These are phyloP conservation scores for Cephonodes hylas DNA, from an alignment of 2,888 invertebrate genomes.

Conservation along the genomic window DNA sequence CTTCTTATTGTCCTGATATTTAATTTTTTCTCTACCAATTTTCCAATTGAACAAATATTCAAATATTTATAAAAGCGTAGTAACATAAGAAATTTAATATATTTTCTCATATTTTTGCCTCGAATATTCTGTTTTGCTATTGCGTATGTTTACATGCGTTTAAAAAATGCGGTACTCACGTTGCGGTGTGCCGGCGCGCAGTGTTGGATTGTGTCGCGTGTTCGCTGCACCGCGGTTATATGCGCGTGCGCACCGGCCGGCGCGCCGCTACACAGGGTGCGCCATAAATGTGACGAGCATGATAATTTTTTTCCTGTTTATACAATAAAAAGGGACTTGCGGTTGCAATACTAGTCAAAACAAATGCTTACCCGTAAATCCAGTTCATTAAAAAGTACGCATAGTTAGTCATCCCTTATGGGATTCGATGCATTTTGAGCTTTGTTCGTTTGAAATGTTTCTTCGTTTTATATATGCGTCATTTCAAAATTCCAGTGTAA, in stretches of 20 bases:
- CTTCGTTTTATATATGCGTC: neutral
- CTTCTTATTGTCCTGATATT: no score
- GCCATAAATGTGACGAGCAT: slow-evolving; percentile 32
- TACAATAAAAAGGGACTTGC: slow-evolving; percentile 16
- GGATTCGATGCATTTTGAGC: neutral
- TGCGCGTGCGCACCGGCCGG: slow-evolving; percentile 51
- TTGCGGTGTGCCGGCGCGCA: slow-evolving; percentile 49
- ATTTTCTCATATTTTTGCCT: neutral
- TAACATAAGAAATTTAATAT: no score
- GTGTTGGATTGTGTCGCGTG: slow-evolving; percentile 58
- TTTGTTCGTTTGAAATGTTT: neutral
- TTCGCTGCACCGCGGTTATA: slow-evolving; percentile 58
- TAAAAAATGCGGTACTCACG: slow-evolving; percentile 53
- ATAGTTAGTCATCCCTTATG: neutral
- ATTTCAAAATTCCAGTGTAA: no score
- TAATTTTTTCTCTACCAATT: no score
- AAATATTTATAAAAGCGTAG: no score
- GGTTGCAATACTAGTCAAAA: slow-evolving; percentile 7
- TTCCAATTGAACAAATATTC: no score
- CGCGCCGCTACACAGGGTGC: slow-evolving; percentile 55
- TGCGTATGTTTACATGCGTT: slow-evolving; percentile 21
- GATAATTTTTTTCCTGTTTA: slow-evolving; percentile 37
- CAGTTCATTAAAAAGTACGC: neutral
- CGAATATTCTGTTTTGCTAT: neutral
- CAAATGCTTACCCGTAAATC: neutral